Evolutionary conservation across 2,797 vertebrate species (phyloP).

Genomic region (Helicolenus hilgendorfi): DNA sequence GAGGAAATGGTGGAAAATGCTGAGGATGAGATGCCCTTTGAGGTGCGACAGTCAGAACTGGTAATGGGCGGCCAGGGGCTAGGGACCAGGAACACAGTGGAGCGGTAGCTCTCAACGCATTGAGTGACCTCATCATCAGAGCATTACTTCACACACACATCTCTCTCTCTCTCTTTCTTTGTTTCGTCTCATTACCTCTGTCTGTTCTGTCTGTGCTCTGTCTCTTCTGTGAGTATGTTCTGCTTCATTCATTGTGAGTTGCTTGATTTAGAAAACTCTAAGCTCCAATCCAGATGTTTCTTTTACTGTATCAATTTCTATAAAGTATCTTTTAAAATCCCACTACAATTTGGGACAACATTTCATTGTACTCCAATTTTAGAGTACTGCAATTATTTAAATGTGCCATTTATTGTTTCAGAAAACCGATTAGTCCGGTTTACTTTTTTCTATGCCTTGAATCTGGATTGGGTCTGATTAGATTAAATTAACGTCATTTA

Average conservation of each 20-base stretch:
- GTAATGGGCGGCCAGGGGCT: slow-evolving; percentile 91
- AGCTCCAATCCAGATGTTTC: slow-evolving; percentile 73
- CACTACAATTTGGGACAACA: neutral
- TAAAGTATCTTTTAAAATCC: neutral
- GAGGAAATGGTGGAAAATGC: slow-evolving; percentile 88
- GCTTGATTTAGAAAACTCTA: slow-evolving; percentile 52
- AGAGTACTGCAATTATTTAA: neutral
- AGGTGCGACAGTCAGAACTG: slow-evolving; percentile 94
- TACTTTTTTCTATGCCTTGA: neutral
- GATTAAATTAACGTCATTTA: slow-evolving; percentile 41
- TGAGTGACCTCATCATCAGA: slow-evolving; percentile 87
- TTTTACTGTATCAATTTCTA: neutral
- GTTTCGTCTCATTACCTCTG: slow-evolving; percentile 24
- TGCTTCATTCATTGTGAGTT: slow-evolving; percentile 54
- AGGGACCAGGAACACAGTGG: slow-evolving; percentile 90
- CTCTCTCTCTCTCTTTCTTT: slow-evolving; percentile 44
- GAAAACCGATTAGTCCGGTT: neutral
- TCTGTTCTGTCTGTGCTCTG: slow-evolving; percentile 40
- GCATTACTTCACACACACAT: slow-evolving; percentile 72
- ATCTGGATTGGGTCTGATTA: slow-evolving; percentile 74
- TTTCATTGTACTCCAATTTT: neutral
- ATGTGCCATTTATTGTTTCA: neutral
- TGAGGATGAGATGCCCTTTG: slow-evolving; percentile 94
- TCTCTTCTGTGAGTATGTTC: slow-evolving; percentile 45
- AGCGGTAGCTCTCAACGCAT: slow-evolving; percentile 89